Conservation (phyloP, 2,797 vertebrate genomes). For the Neolamprologus multifasciatus region DNA sequence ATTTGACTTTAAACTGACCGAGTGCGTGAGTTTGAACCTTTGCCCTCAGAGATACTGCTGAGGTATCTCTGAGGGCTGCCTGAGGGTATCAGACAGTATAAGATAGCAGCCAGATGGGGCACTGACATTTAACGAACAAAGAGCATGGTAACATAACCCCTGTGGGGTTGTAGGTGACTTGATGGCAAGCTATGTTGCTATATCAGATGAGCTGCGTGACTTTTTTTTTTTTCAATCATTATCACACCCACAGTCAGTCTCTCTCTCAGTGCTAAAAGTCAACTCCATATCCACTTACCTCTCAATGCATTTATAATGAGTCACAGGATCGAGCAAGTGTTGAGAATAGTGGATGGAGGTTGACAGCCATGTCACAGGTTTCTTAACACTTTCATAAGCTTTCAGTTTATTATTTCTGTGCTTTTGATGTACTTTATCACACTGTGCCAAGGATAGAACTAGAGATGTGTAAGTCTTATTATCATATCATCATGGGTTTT, state of each 20-base stretch:
- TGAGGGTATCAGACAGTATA: slow-evolving; percentile 34
- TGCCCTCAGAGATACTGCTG: neutral
- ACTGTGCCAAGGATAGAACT: neutral
- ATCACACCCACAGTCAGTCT: slow-evolving; percentile 25
- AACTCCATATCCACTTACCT: slow-evolving; percentile 30
- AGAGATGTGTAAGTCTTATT: neutral
- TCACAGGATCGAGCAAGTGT: neutral
- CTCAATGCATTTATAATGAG: slow-evolving; percentile 51
- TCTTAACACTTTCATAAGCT: neutral
- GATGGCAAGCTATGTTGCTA: slow-evolving; percentile 35
- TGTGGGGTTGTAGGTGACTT: slow-evolving; percentile 42
- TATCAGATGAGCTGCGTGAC: slow-evolving; percentile 64
- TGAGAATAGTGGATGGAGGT: neutral
- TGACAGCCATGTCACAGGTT: neutral
- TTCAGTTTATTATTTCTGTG: neutral
- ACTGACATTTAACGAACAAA: slow-evolving; percentile 70
- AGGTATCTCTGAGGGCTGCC: slow-evolving; percentile 27
- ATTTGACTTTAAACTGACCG: slow-evolving; percentile 9
- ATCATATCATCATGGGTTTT: neutral
- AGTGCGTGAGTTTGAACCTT: slow-evolving; percentile 13
- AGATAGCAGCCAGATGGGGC: slow-evolving; percentile 47
- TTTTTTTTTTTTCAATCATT: slow-evolving; percentile 41
- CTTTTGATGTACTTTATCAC: neutral
- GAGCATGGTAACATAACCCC: slow-evolving; percentile 38
- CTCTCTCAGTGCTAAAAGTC: slow-evolving; percentile 19